These are phyloP conservation scores for Brachyhypopomus occidentalis DNA, from an alignment of 2,113 vertebrate genomes.

Conservation along the genomic window DNA sequence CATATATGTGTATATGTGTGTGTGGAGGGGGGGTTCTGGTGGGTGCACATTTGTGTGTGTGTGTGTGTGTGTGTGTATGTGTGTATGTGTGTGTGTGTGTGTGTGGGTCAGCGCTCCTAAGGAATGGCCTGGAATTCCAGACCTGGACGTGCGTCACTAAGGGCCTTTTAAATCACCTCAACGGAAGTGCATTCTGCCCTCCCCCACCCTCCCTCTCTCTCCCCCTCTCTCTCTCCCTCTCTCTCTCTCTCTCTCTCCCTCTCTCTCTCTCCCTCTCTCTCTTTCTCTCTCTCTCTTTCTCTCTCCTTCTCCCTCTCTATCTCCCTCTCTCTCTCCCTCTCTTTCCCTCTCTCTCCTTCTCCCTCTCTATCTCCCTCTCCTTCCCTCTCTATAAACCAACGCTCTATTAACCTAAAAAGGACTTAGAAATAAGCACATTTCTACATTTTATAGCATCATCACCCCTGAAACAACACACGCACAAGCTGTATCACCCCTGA, in stretches of 20 bases:
- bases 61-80: neutral
- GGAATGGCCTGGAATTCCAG: slow-evolving; percentile 41
- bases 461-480: neutral
- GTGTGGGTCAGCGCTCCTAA: slow-evolving; percentile 16
- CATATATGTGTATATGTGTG: slow-evolving; percentile 2
- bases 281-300: neutral
- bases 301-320: neutral
- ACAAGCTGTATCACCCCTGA: neutral
- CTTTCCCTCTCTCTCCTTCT: neutral
- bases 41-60: too few species aligned
- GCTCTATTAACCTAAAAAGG: slow-evolving; percentile 28
- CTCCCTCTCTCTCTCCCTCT: slow-evolving; percentile 12
- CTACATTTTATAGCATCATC: slow-evolving; percentile 48
- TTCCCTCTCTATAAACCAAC: slow-evolving; percentile 14
- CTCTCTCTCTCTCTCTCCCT: slow-evolving; percentile 8
- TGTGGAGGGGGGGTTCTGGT: too few species aligned
- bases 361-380: neutral
- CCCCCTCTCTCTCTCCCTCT: too few species aligned
- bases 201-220: slow-evolving; percentile 5
- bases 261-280: slow-evolving; percentile 1
- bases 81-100: slow-evolving; percentile 13
- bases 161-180: slow-evolving; percentile 39
- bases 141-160: slow-evolving; percentile 38
- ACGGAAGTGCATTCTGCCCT: slow-evolving; percentile 35
- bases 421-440: slow-evolving; percentile 41